Conservation (phyloP, 2,113 vertebrate genomes). For the Danio rerio region GRCz12tu NC_133191.1:30067501-30068000, state of each 20-base stretch:
- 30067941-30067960: background rate
- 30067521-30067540: too few relatives aligned
- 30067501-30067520: too few relatives aligned
- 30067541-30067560: too few relatives aligned
- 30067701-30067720: conserved; percentile 7
- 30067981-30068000: conserved; percentile 9
- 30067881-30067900: background rate
- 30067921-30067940: conserved; percentile 3
- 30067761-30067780: background rate
- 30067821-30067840: conserved; percentile 4
- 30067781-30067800: conserved; percentile 16
- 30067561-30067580: background rate
- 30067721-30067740: background rate
- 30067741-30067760: conserved; percentile 1
- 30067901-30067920: background rate
- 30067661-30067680: conserved; percentile 33
- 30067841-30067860: background rate
- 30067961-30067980: background rate
- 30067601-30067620: background rate
- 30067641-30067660: background rate
- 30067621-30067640: background rate
- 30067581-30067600: background rate
- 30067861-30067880: background rate
- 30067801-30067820: conserved; percentile 1
- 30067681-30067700: conserved; percentile 47